These are phyloP conservation scores for Osmoderma eremita DNA, from an alignment of 2,888 invertebrate species.

Conservation along the genomic window DNA sequence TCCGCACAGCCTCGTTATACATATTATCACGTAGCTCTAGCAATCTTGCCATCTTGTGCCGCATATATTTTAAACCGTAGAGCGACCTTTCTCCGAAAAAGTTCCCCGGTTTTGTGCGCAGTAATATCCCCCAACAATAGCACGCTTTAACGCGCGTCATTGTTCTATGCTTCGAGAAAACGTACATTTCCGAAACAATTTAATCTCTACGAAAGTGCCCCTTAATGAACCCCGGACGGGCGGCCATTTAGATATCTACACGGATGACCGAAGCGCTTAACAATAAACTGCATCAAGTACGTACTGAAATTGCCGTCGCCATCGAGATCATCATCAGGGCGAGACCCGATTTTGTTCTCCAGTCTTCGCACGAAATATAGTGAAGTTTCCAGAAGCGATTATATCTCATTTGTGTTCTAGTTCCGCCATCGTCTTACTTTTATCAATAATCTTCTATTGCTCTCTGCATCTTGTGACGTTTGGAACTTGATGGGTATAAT, in stretches of 20 bases:
- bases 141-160: conserved; percentile 9
- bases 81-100: conserved; percentile 11
- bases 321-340: conserved; percentile 3
- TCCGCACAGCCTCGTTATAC: not conserved
- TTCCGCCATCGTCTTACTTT: too few relatives aligned
- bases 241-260: conserved; percentile 21
- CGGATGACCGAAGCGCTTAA: conserved; percentile 17
- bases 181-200: conserved; percentile 8
- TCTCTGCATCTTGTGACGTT: too few relatives aligned
- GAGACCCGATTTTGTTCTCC: not conserved
- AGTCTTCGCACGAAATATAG: too few relatives aligned
- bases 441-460: too few relatives aligned
- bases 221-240: conserved; percentile 17
- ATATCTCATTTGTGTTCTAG: too few relatives aligned
- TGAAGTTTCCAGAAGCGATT: too few relatives aligned
- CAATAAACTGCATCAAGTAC: conserved; percentile 8
- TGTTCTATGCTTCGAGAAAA: conserved; percentile 16
- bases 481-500: too few relatives aligned
- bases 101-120: not conserved
- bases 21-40: not conserved
- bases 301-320: not conserved
- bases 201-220: conserved; percentile 15
- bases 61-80: conserved; percentile 9
- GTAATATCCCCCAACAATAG: conserved; percentile 14
- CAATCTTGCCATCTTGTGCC: not conserved